These are phyloP conservation scores for Actinia equina DNA, from an alignment of 64 coral and sea anemone species.

Conservation along the genomic window DNA sequence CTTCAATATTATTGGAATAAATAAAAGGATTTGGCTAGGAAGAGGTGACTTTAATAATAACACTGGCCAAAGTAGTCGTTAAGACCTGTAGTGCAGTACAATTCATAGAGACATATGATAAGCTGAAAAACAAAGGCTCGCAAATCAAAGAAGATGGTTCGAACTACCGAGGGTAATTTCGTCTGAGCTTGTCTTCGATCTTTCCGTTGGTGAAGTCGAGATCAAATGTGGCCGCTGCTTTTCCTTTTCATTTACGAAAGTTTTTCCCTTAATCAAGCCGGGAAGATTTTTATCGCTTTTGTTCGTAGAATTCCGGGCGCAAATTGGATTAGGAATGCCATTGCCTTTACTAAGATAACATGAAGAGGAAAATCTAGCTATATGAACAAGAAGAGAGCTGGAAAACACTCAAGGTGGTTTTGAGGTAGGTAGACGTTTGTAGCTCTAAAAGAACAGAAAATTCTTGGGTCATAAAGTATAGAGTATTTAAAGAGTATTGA, in stretches of 20 bases:
- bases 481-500: too few relatives aligned
- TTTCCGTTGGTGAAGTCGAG: background rate
- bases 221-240: background rate
- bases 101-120: background rate
- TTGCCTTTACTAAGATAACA: background rate
- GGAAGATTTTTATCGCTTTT: background rate
- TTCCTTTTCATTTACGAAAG: background rate
- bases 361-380: background rate
- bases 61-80: background rate
- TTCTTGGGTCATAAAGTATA: too few relatives aligned
- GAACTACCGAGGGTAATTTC: background rate
- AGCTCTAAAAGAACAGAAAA: too few relatives aligned
- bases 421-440: too few relatives aligned
- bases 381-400: too few relatives aligned
- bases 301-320: background rate
- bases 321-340: background rate
- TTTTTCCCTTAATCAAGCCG: background rate
- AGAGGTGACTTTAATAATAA: background rate
- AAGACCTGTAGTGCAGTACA: background rate
- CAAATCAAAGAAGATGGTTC: background rate
- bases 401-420: too few relatives aligned
- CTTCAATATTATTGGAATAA: too few relatives aligned
- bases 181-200: background rate
- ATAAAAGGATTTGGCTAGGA: too few relatives aligned
- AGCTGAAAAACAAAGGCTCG: background rate